Evolutionary conservation across 2,113 vertebrate genomes (phyloP), one percentile per base, ranked within the genome.

Genomic region (Okapia johnstoni): DNA sequence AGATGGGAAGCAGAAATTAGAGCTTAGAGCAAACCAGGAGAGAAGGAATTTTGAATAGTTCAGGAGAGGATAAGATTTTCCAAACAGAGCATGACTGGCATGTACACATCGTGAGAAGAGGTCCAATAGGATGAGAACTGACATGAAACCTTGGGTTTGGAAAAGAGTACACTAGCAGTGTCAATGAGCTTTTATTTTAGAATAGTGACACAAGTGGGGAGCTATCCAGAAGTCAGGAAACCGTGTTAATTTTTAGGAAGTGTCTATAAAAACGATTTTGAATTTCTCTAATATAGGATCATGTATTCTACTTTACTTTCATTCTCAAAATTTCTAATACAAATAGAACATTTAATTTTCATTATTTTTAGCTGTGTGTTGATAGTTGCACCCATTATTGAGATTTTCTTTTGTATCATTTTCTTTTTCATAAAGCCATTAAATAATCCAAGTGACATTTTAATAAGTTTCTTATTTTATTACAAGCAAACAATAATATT

Each of bases 381-480:
- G 28, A 48, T 2, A 54, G 30, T 83, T 4, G 48, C 4, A 6
- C 8, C n/a, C 6, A 25, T 25, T 93, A 25, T 4, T 48, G 55
- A 77, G 76, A 46, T 84, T 92, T 66, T 81, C 17, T 77, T 85
- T 92, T 26, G 40, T 81, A 43, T 58, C 43, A 11, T 80, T 95
- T 63, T 46, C 54, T 63, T 36, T 87, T 70, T 15, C 33, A 19
- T 70, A 28, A 58, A 52, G 12, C 46, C 5, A 52, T 80, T 79
- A 52, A 54, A 63, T 48, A 52, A 81, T 15, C 21, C n/a, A 88
- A 54, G 58, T 26, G 40, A 11, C 28, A 28, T 70, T 73, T 93
- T 46, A 81, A 16, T 70, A 66, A 91, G 91, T 57, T 61, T 54
- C 43, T 88, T 40, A 28, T 30, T 60, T 83, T 70, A n/a, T n/a